Percentiles rank a stretch among this genome's conserved stretches.
These are phyloP conservation scores for Coleophora deauratella DNA, from an alignment of 2,888 invertebrate genomes.

Conservation along the genomic window DNA sequence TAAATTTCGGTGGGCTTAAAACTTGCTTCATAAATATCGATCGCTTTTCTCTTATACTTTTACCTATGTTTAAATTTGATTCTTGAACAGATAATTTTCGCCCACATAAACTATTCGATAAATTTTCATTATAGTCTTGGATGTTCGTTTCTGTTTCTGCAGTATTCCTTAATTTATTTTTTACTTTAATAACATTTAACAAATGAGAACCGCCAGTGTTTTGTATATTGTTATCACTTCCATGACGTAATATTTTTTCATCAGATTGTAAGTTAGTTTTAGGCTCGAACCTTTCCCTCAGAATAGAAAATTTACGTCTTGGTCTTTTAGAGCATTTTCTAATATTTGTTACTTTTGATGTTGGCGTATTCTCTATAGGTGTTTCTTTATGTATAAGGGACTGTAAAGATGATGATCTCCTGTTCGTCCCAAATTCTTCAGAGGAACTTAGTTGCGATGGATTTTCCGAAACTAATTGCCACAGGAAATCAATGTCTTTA, in stretches of 20 bases:
- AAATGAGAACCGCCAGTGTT: constrained; percentile 26
- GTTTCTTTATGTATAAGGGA: constrained; percentile 60
- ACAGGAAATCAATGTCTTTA: constrained; percentile 58
- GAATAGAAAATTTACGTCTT: constrained; percentile 72
- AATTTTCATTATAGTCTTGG: constrained; percentile 25
- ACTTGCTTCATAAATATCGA: constrained; percentile 74
- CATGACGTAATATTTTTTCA: constrained; percentile 59
- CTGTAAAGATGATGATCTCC: constrained; percentile 58
- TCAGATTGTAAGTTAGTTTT: constrained; percentile 54
- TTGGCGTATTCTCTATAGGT: constrained; percentile 28
- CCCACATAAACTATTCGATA: neutral
- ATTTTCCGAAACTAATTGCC: constrained; percentile 62
- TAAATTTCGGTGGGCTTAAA: constrained; percentile 72
- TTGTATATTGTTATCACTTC: constrained; percentile 38
- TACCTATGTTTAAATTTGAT: constrained; percentile 27
- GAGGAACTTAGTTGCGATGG: constrained; percentile 35
- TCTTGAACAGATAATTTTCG: constrained; percentile 3
- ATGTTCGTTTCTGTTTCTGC: constrained; percentile 19
- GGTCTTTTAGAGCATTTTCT: constrained; percentile 60
- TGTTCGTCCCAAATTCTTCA: constrained; percentile 48
- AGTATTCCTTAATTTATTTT: constrained; percentile 32
- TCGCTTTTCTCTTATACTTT: constrained; percentile 65
- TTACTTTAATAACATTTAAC: constrained; percentile 31
- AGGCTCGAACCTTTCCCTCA: constrained; percentile 75
- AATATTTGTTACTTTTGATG: constrained; percentile 46